phyloP scores from a whole-genome alignment of 1,140 invertebrate genomes.

The Notospermus geniculatus region DNA sequence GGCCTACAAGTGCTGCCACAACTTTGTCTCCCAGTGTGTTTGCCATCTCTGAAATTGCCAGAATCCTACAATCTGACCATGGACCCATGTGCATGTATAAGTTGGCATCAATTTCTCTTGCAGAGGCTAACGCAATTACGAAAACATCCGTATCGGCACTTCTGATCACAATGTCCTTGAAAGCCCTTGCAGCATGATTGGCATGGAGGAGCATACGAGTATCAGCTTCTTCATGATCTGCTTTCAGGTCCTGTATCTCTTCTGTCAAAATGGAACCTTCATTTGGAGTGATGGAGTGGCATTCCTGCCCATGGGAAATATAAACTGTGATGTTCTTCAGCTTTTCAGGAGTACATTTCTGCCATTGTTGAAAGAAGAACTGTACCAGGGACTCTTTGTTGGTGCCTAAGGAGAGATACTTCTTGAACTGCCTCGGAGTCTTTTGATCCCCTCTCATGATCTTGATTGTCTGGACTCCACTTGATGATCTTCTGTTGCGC shows the following conservation, averaged over 20 bases:
- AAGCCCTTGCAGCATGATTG: too few relatives aligned
- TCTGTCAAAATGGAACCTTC: background rate
- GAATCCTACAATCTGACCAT: too few relatives aligned
- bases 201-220: too few relatives aligned
- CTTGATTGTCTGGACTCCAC: background rate
- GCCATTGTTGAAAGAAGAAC: constrained; percentile 13
- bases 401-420: constrained; percentile 7
- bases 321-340: background rate
- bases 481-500: constrained; percentile 1
- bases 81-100: too few relatives aligned
- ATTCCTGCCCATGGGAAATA: constrained; percentile 9
- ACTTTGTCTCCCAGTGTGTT: background rate
- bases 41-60: background rate
- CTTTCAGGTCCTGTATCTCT: background rate
- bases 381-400: constrained; percentile 17
- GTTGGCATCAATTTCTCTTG: too few relatives aligned
- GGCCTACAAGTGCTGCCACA: background rate
- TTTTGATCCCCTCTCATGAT: constrained; percentile 9
- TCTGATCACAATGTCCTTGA: too few relatives aligned
- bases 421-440: constrained; percentile 10
- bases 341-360: background rate
- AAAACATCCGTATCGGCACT: too few relatives aligned
- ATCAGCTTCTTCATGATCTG: too few relatives aligned
- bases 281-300: background rate
- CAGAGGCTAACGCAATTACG: too few relatives aligned